A percentile compares a stretch with the other conserved stretches of the same genome.
These are phyloP conservation scores for Cotesia chilonis DNA, from an alignment of 1,140 invertebrate genomes.

Conservation along the genomic window DNA sequence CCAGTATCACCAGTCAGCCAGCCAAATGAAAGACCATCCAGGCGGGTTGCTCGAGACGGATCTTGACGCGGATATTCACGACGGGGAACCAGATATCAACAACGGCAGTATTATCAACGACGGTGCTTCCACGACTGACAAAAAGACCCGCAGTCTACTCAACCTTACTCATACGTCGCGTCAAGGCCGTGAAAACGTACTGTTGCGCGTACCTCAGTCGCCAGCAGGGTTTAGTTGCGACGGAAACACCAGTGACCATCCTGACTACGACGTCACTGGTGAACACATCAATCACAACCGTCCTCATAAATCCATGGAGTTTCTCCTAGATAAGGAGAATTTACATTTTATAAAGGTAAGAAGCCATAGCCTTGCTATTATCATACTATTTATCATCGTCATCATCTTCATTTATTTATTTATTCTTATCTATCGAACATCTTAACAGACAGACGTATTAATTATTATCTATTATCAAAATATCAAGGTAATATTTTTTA, in stretches of 20 bases:
- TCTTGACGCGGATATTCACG: slow-evolving; percentile 72
- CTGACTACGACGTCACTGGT: slow-evolving; percentile 31
- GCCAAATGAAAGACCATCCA: slow-evolving; percentile 52
- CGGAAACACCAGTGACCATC: slow-evolving; percentile 44
- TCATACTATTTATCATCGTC: no score
- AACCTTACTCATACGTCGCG: slow-evolving; percentile 74
- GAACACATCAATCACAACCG: slow-evolving; percentile 64
- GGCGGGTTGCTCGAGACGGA: slow-evolving; percentile 85
- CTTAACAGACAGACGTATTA: no score
- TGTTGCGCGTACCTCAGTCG: slow-evolving; percentile 57
- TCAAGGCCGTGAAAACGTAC: slow-evolving; percentile 54
- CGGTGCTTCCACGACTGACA: slow-evolving; percentile 65
- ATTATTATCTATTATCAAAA: no score
- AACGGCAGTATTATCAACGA: slow-evolving; percentile 55
- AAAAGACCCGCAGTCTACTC: slow-evolving; percentile 81
- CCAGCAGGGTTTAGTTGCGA: slow-evolving; percentile 51
- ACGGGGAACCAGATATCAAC: slow-evolving; percentile 37
- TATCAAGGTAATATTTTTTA: slow-evolving; percentile 18
- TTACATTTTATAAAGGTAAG: slow-evolving; percentile 78
- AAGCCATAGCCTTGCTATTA: background rate
- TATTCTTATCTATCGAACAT: no score
- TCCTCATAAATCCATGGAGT: slow-evolving; percentile 92
- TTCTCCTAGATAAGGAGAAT: slow-evolving; percentile 89
- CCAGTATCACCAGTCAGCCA: slow-evolving; percentile 31
- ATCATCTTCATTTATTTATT: no score